phyloP scores from a whole-genome alignment of 2,888 invertebrate genomes.

The Thyatira batis region DNA sequence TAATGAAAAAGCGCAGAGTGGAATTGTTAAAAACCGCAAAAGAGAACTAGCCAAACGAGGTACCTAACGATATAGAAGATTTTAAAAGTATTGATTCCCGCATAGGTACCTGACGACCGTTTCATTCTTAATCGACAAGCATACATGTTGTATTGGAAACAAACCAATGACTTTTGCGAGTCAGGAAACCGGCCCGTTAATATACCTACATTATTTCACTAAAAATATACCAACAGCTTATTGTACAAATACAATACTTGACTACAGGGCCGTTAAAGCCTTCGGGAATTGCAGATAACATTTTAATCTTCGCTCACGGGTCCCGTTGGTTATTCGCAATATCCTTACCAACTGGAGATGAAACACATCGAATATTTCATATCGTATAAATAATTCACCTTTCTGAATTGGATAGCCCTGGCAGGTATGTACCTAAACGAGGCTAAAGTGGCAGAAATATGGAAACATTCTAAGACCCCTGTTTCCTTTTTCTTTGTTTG shows the following conservation, averaged over 20 bases:
- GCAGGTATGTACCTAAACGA: slow-evolving; percentile 1
- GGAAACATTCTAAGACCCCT: background rate
- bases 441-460: slow-evolving; percentile 1
- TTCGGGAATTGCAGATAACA: slow-evolving; percentile 28
- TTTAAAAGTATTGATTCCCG: too few species aligned
- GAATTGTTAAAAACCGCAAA: too few species aligned
- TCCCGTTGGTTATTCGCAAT: slow-evolving; percentile 24
- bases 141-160: too few species aligned
- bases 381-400: slow-evolving; percentile 4
- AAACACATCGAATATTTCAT: slow-evolving; percentile 10
- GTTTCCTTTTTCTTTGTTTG: background rate
- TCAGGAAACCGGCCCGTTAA: too few species aligned
- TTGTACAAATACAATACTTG: slow-evolving; percentile 4
- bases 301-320: slow-evolving; percentile 25
- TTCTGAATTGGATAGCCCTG: slow-evolving; percentile 4
- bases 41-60: too few species aligned
- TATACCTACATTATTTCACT: too few species aligned
- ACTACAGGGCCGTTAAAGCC: slow-evolving; percentile 23
- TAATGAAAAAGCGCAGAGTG: too few species aligned
- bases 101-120: too few species aligned
- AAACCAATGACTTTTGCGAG: too few species aligned
- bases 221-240: too few species aligned
- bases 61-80: too few species aligned
- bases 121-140: too few species aligned
- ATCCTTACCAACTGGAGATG: slow-evolving; percentile 23